phyloP scores from a whole-genome alignment of 1,140 invertebrate species.

The Meloidogyne exigua region DNA sequence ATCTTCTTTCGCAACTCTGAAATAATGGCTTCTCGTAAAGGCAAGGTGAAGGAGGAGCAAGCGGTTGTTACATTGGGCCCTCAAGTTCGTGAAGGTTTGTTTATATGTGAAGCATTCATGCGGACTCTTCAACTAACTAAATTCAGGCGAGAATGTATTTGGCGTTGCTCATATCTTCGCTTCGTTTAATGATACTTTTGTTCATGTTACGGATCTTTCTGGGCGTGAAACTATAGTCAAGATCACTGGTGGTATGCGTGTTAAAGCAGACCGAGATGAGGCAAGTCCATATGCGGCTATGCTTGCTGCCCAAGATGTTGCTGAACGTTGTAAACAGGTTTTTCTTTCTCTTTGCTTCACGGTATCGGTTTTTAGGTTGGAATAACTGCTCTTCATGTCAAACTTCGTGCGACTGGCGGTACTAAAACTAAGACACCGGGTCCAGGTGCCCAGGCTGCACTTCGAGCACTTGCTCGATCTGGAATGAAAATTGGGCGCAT shows the following conservation, averaged over 20 bases:
- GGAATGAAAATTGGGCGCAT: slow-evolving; percentile 99
- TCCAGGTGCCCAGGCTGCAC: slow-evolving; percentile 94
- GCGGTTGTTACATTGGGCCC: slow-evolving; percentile 93
- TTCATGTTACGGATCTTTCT: slow-evolving; percentile 97
- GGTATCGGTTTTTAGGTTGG: slow-evolving; percentile 70
- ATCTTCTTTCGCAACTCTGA: background rate
- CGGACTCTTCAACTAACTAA: background rate
- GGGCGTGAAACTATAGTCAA: slow-evolving; percentile 94
- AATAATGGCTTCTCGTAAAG: slow-evolving; percentile 90
- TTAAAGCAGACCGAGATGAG: slow-evolving; percentile 99
- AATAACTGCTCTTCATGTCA: slow-evolving; percentile 96
- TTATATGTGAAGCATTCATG: background rate
- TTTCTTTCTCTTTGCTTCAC: background rate
- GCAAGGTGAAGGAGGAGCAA: slow-evolving; percentile 89
- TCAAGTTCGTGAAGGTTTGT: slow-evolving; percentile 78
- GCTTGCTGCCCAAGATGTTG: slow-evolving; percentile 99
- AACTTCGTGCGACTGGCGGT: slow-evolving; percentile 93
- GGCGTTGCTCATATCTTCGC: slow-evolving; percentile 99
- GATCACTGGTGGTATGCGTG: slow-evolving; percentile 99
- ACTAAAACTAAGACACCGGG: slow-evolving; percentile 91
- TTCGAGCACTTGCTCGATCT: slow-evolving; percentile 92
- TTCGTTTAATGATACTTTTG: slow-evolving; percentile 99
- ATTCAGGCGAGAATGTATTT: slow-evolving; percentile 83
- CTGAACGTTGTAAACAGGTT: slow-evolving; percentile 89
- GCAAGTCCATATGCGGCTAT: slow-evolving; percentile 99